These are phyloP conservation scores for Malurus cyaneus DNA, from an alignment of 2,113 vertebrate genomes.

Conservation along the genomic window DNA sequence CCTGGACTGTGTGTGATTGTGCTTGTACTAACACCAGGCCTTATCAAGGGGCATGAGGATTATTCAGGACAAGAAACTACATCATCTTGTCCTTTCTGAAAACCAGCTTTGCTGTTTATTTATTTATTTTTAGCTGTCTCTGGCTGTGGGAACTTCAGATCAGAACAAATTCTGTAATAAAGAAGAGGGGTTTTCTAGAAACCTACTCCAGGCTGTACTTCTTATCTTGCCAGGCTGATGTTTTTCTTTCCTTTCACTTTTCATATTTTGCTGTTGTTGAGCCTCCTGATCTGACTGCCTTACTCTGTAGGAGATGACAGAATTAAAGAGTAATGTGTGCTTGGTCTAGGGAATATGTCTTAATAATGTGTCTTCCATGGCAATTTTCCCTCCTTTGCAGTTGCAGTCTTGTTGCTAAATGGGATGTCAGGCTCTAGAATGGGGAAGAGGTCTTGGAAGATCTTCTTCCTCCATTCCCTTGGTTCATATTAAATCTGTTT, in stretches of 20 bases:
- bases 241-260: slow-evolving; percentile 21
- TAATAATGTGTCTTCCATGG: not conserved
- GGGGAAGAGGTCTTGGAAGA: not conserved
- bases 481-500: not conserved
- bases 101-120: slow-evolving; percentile 43
- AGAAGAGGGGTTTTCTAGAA: not conserved
- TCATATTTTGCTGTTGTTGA: slow-evolving; percentile 9
- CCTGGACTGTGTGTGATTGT: slow-evolving; percentile 43
- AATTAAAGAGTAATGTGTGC: not conserved
- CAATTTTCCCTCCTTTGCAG: not conserved
- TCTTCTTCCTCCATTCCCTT: not conserved
- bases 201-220: not conserved
- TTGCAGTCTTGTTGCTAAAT: not conserved
- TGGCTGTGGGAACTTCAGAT: slow-evolving; percentile 12
- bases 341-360: not conserved
- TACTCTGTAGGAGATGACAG: not conserved
- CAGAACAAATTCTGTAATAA: not conserved
- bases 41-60: slow-evolving; percentile 13
- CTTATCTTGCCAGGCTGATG: not conserved
- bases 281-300: not conserved
- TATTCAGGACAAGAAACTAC: slow-evolving; percentile 45
- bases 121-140: slow-evolving; percentile 17
- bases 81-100: slow-evolving; percentile 50
- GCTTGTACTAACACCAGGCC: slow-evolving; percentile 53
- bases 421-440: not conserved